Evolutionary conservation across 2,888 invertebrate species (phyloP).

Genomic region (Monoplex corrugatus): DNA sequence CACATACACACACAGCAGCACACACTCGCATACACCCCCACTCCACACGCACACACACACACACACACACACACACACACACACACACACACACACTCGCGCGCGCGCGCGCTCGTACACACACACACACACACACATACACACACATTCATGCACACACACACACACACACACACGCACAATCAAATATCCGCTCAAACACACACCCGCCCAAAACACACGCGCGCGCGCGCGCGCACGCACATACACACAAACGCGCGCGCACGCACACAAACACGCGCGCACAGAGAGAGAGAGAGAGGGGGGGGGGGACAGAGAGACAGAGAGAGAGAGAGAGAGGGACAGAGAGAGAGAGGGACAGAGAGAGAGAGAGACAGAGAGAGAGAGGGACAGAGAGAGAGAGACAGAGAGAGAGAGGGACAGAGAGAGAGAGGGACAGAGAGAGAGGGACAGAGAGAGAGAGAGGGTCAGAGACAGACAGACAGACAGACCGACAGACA

Average conservation of each 20-base stretch:
- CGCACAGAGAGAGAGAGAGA: no score
- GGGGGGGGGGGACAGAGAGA: neutral
- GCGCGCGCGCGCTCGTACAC: neutral
- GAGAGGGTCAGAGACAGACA: neutral
- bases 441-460: neutral
- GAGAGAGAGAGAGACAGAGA: neutral
- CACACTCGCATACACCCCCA: neutral
- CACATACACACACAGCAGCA: neutral
- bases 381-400: neutral
- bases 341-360: neutral
- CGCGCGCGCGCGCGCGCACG: neutral
- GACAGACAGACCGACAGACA: neutral
- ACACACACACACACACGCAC: neutral
- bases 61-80: neutral
- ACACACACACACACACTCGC: no score
- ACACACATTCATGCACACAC: neutral
- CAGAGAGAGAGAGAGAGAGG: no score
- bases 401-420: neutral
- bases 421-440: neutral
- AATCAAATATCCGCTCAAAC: neutral
- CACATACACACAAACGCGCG: neutral
- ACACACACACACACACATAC: conserved; percentile 1
- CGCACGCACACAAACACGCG: neutral
- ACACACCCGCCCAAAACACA: neutral
- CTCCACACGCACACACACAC: neutral